Conservation (phyloP, 2,797 vertebrate species). For the Anas georgica region DNA sequence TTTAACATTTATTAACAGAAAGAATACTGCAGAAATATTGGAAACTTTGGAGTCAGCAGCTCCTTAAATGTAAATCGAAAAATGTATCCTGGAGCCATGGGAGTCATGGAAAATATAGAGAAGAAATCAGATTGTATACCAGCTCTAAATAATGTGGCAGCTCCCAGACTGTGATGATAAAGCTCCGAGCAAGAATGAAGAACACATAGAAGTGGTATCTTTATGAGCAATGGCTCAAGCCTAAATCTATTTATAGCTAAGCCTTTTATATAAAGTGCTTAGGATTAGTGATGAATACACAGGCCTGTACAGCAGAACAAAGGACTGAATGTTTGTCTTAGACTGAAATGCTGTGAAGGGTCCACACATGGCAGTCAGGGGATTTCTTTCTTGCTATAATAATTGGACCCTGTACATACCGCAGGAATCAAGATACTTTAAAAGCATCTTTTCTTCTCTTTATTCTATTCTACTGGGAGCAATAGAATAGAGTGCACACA, state of each 20-base stretch:
- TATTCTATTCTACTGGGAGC: background rate
- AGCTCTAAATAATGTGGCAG: background rate
- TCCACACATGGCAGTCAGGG: background rate
- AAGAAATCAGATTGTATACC: conserved; percentile 2
- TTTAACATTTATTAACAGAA: background rate
- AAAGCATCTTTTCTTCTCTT: background rate
- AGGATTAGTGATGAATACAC: conserved; percentile 35
- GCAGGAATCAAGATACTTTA: background rate
- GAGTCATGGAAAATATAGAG: background rate
- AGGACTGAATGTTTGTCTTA: background rate
- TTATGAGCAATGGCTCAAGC: conserved; percentile 14
- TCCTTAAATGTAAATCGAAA: background rate
- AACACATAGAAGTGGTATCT: conserved; percentile 22
- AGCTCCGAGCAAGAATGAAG: conserved; percentile 21
- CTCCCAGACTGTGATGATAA: background rate
- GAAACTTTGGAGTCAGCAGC: background rate
- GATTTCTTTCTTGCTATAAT: background rate
- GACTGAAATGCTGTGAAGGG: background rate
- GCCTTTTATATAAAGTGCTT: conserved; percentile 59
- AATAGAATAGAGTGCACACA: background rate
- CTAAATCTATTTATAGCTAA: conserved; percentile 61
- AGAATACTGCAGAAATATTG: background rate
- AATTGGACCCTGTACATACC: background rate
- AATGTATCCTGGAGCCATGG: background rate
- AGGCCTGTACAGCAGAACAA: conserved; percentile 16